Percentiles rank a stretch among this genome's conserved stretches.
These are phyloP conservation scores for Drosophila saltans DNA, from an alignment of 1,140 invertebrate species.

Conservation along the genomic window DNA sequence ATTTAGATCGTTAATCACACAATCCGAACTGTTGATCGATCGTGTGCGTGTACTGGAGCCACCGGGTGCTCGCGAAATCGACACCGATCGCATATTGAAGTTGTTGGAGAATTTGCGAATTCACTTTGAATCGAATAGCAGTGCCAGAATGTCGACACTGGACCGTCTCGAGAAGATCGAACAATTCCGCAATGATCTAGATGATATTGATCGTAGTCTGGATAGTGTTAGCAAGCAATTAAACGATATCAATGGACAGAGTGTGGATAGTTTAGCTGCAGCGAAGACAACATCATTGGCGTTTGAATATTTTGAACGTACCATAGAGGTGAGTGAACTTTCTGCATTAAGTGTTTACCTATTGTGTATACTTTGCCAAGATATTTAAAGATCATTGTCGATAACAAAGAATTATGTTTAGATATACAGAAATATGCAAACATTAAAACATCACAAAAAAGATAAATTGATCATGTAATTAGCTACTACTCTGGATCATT, in stretches of 20 bases:
- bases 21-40: conserved; percentile 81
- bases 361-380: too few species aligned
- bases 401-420: too few species aligned
- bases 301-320: conserved; percentile 91
- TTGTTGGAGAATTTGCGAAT: conserved; percentile 84
- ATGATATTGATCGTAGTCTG: conserved; percentile 89
- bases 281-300: conserved; percentile 88
- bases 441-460: too few species aligned
- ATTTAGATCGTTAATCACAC: conserved; percentile 82
- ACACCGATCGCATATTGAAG: conserved; percentile 88
- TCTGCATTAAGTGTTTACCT: too few species aligned
- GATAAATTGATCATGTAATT: too few species aligned
- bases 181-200: conserved; percentile 86
- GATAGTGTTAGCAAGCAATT: conserved; percentile 88
- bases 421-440: too few species aligned
- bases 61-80: conserved; percentile 86
- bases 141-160: conserved; percentile 87
- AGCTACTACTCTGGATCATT: too few species aligned
- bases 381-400: too few species aligned
- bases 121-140: conserved; percentile 79
- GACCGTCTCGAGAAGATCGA: conserved; percentile 87
- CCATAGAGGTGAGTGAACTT: conserved; percentile 87
- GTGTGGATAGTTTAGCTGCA: conserved; percentile 88
- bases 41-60: conserved; percentile 87
- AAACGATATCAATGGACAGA: conserved; percentile 86